Base-by-base conservation (phyloP, 92 coral and sea anemone genomes). In the Phenganax marumi region DNA sequence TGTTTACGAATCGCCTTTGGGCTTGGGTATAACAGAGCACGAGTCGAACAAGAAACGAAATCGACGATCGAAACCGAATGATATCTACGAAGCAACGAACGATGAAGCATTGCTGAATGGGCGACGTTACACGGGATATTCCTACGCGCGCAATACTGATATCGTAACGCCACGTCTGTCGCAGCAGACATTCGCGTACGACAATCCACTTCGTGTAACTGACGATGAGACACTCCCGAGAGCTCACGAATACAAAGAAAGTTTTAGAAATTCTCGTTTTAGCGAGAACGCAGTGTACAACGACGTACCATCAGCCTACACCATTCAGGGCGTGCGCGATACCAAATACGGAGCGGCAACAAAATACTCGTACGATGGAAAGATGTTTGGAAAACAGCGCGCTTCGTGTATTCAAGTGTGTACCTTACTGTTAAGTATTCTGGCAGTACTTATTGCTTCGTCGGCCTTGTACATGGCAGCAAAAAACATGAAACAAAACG, bases 1-100 rank as follows among this genome's bases (percentile, higher is more conserved):
- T 25, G 72, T 66, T 66, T 66, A 66, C 16, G 72, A 66, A 66
- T 66, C 72, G 16, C 72, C 72, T 9, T 12, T 66, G 72, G 10
- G 72, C 16, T 33, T 66, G 72, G 50, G 70, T 64, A 16, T 64
- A 64, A 46, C 22, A 62, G 14, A 9, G 12, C 72, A 13, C 17
- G 72, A 66, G 16, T 25, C 49, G 50, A 8, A 14, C 6, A 10
- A 66, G 14, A 10, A 11, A 47, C 12, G 43, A 66, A 49, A 63
- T 51, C 19, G 61, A 7, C 79, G 62, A 48, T 21, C 46, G 12
- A 74, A 12, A 19, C 19, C 16, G 10, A 74, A 74, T 18, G 8
- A 74, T 50, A 53, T 74, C 53, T 74, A 74, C 18, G 79, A 74
- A 51, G 25, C 16, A 25, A 19, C 63, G 8, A n/a, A 52, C 47